A percentile compares a stretch with the other conserved stretches of the same genome.
Conservation (phyloP, 1,140 invertebrate species). For the Hormaphis cornu region DNA sequence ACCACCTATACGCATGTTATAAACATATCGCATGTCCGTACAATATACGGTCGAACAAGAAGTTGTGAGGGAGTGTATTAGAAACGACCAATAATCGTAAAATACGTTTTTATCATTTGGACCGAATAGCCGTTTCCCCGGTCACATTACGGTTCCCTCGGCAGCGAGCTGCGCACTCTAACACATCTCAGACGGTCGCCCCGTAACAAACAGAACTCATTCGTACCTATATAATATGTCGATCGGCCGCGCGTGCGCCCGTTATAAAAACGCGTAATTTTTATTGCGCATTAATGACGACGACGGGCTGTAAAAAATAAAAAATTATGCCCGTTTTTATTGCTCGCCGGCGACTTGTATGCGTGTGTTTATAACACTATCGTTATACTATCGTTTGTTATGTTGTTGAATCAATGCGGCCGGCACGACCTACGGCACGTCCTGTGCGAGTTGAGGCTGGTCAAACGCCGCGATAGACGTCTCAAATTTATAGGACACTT, state of each 20-base stretch:
- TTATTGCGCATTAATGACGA: slow-evolving; percentile 25
- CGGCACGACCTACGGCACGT: slow-evolving; percentile 21
- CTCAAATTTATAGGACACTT: too few species aligned
- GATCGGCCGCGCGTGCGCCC: background rate
- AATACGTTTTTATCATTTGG: slow-evolving; percentile 31
- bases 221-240: background rate
- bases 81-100: slow-evolving; percentile 27
- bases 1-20: too few species aligned
- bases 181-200: too few species aligned
- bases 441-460: slow-evolving; percentile 1
- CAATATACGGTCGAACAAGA: background rate
- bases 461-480: background rate
- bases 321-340: slow-evolving; percentile 24
- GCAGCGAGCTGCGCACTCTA: background rate
- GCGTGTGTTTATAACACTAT: background rate
- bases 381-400: background rate
- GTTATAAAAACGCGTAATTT: slow-evolving; percentile 14
- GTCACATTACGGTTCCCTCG: background rate
- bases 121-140: slow-evolving; percentile 14
- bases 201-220: too few species aligned
- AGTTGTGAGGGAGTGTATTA: background rate
- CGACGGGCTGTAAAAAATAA: slow-evolving; percentile 5
- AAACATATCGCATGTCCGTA: too few species aligned
- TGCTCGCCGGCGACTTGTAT: slow-evolving; percentile 4
- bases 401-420: background rate